Evolutionary conservation across 2,888 invertebrate genomes (phyloP).

Genomic region (Coelinius sp.): DNA sequence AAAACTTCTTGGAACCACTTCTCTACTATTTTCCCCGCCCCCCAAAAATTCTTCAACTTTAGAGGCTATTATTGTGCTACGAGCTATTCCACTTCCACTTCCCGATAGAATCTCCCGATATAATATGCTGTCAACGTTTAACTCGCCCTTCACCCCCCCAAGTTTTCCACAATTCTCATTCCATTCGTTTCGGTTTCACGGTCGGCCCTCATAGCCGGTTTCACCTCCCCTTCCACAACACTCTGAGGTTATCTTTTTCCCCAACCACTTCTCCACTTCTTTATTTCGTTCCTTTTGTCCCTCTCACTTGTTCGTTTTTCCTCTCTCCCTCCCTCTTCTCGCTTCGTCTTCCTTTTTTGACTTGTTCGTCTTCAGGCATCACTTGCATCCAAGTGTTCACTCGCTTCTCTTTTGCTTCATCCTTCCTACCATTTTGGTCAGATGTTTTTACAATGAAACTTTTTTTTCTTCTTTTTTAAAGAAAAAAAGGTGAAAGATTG

Average conservation of each 20-base stretch:
- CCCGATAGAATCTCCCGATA: constrained; percentile 30
- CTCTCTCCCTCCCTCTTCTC: constrained; percentile 53
- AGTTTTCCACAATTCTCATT: constrained; percentile 28
- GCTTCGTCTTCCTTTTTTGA: neutral
- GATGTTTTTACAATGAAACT: constrained; percentile 8
- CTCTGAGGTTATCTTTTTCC: constrained; percentile 22
- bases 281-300: constrained; percentile 8
- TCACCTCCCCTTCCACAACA: constrained; percentile 19
- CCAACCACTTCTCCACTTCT: constrained; percentile 16
- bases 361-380: neutral
- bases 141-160: constrained; percentile 23
- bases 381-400: constrained; percentile 21
- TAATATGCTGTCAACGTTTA: constrained; percentile 35
- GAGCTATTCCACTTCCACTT: constrained; percentile 16
- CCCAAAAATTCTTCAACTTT: constrained; percentile 32
- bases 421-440: constrained; percentile 9
- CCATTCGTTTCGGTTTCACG: constrained; percentile 29
- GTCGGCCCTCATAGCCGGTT: constrained; percentile 36
- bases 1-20: constrained; percentile 11
- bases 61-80: neutral
- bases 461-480: constrained; percentile 1
- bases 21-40: constrained; percentile 38
- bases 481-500: neutral
- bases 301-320: constrained; percentile 54
- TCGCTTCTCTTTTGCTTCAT: constrained; percentile 28